Evolutionary conservation across 2,888 invertebrate species (phyloP).

Genomic region (Lydus trimaculatus): DNA sequence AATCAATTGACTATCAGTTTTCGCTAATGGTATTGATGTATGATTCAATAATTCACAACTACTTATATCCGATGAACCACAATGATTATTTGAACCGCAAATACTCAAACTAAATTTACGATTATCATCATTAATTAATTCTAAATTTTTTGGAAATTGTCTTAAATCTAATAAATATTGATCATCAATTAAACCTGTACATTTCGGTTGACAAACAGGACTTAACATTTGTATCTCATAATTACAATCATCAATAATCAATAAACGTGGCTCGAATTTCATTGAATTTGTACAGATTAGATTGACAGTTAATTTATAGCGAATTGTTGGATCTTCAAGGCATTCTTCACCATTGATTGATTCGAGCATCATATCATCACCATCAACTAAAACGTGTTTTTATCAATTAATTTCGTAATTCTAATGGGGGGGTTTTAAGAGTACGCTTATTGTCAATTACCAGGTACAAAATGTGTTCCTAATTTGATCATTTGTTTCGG

Average conservation of each 20-base stretch:
- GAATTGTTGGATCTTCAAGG: neutral
- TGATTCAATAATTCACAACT: constrained; percentile 15
- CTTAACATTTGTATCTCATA: constrained; percentile 19
- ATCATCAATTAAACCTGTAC: constrained; percentile 14
- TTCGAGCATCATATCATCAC: constrained; percentile 12
- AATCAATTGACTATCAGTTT: constrained; percentile 18
- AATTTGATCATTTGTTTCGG: no score
- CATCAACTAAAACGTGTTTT: constrained; percentile 15
- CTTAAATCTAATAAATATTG: constrained; percentile 18
- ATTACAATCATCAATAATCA: constrained; percentile 9
- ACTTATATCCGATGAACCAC: constrained; percentile 5
- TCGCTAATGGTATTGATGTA: constrained; percentile 11
- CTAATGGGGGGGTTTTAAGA: no score
- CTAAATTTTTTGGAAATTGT: constrained; percentile 14
- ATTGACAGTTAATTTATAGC: neutral
- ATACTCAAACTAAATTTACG: constrained; percentile 15
- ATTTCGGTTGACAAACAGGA: constrained; percentile 17
- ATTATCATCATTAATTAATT: neutral
- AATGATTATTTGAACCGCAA: constrained; percentile 17
- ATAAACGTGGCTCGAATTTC: constrained; percentile 8
- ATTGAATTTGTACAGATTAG: constrained; percentile 17
- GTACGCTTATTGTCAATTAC: no score
- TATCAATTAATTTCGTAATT: no score
- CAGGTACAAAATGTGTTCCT: no score
- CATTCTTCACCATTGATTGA: constrained; percentile 6